These are phyloP conservation scores for Odontophorus gujanensis DNA, from an alignment of 2,113 vertebrate genomes.

Conservation along the genomic window DNA sequence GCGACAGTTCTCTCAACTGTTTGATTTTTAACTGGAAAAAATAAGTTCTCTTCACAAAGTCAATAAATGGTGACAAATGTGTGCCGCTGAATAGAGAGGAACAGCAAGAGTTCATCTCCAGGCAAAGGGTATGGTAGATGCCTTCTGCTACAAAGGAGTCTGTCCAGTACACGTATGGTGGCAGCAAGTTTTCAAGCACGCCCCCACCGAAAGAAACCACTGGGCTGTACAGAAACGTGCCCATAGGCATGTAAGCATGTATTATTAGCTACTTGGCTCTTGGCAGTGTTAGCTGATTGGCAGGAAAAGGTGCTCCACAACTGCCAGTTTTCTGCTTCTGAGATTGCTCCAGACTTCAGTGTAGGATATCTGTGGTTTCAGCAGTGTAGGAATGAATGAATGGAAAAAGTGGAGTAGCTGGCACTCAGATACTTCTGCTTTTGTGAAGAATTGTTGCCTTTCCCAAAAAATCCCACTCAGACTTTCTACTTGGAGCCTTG, in stretches of 20 bases:
- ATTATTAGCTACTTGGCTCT: neutral
- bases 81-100: neutral
- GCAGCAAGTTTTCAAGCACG: neutral
- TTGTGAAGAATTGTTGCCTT: neutral
- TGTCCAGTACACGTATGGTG: neutral
- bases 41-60: neutral
- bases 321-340: constrained; percentile 15
- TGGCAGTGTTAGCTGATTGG: neutral
- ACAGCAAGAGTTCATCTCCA: neutral
- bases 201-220: neutral
- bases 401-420: neutral
- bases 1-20: neutral
- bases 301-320: neutral
- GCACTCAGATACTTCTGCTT: neutral
- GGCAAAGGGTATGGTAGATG: neutral
- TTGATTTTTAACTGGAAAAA: neutral
- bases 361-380: neutral
- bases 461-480: neutral
- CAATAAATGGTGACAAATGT: neutral
- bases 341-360: neutral
- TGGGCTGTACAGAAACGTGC: neutral
- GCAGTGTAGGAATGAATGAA: neutral
- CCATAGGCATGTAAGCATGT: neutral
- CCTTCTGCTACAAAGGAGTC: neutral
- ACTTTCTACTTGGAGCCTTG: neutral